phyloP scores from a whole-genome alignment of 2,113 vertebrate species.

The Lanius ludovicianus region DNA sequence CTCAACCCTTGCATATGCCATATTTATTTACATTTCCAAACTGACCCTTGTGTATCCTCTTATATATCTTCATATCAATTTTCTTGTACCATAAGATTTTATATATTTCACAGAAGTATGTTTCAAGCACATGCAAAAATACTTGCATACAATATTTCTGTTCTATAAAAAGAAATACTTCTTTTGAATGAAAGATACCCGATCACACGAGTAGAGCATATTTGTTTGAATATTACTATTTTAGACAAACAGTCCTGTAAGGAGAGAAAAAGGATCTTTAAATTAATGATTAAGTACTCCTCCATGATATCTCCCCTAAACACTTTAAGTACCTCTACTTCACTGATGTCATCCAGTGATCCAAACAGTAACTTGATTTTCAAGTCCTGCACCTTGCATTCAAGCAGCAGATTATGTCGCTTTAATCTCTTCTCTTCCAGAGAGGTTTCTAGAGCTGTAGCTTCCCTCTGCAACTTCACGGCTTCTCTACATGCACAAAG shows the following conservation, averaged over 20 bases:
- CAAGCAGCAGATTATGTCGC: constrained; percentile 87
- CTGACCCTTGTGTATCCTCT: neutral
- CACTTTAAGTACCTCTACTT: constrained; percentile 78
- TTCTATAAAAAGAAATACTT: neutral
- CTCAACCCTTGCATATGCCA: neutral
- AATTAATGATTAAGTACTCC: neutral
- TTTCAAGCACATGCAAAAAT: neutral
- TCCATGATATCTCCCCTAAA: neutral
- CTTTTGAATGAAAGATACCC: neutral
- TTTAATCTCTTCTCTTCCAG: constrained; percentile 84
- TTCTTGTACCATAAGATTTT: neutral
- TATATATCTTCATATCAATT: neutral
- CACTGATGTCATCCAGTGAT: constrained; percentile 85
- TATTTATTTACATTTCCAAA: neutral
- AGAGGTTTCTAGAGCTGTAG: constrained; percentile 73
- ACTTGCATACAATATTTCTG: neutral
- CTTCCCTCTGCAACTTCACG: constrained; percentile 81
- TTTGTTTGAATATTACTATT: neutral
- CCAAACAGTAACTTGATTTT: constrained; percentile 80
- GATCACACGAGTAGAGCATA: fast-evolving
- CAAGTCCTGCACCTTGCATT: constrained; percentile 86
- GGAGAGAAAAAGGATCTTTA: neutral
- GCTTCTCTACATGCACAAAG: constrained; percentile 74
- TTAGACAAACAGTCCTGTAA: neutral
- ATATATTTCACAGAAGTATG: neutral